A percentile compares a stretch with the other conserved stretches of the same genome.
Evolutionary conservation across 2,888 invertebrate species (phyloP).

Genomic region (Eristalinus sepulchralis): DNA sequence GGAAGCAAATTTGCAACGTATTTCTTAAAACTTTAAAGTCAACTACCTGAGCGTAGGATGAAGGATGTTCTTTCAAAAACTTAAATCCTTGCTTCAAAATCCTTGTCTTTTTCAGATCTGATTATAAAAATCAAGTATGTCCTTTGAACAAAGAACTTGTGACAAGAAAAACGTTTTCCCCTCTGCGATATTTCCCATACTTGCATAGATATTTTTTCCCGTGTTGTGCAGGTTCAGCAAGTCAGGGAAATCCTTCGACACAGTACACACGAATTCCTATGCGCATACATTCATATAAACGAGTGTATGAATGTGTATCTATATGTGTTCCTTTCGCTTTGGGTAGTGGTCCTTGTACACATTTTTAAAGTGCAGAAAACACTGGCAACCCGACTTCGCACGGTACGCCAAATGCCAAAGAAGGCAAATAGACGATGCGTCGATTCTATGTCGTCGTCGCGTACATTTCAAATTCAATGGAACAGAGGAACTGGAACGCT

Average conservation of each 20-base stretch:
- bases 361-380: slow-evolving; percentile 27
- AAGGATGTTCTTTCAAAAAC: not conserved
- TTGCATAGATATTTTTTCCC: not conserved
- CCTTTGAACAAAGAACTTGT: slow-evolving; percentile 16
- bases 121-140: slow-evolving; percentile 32
- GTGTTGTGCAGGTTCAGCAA: slow-evolving; percentile 35
- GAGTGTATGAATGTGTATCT: not conserved
- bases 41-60: not conserved
- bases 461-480: slow-evolving; percentile 60
- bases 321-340: not conserved
- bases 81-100: not conserved
- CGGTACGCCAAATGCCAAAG: not conserved
- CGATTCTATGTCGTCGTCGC: slow-evolving; percentile 42
- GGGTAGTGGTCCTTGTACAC: not conserved
- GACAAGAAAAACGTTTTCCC: not conserved
- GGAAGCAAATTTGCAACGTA: not conserved
- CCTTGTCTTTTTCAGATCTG: slow-evolving; percentile 11
- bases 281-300: not conserved
- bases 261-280: not conserved
- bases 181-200: slow-evolving; percentile 2
- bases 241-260: slow-evolving; percentile 18
- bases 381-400: slow-evolving; percentile 25
- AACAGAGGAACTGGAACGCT: slow-evolving; percentile 49
- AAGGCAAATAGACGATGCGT: slow-evolving; percentile 47
- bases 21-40: slow-evolving; percentile 6